Percentiles rank a stretch among this genome's conserved stretches.
These are phyloP conservation scores for Fistularia tabacaria DNA, from an alignment of 2,797 vertebrate species.

Conservation along the genomic window DNA sequence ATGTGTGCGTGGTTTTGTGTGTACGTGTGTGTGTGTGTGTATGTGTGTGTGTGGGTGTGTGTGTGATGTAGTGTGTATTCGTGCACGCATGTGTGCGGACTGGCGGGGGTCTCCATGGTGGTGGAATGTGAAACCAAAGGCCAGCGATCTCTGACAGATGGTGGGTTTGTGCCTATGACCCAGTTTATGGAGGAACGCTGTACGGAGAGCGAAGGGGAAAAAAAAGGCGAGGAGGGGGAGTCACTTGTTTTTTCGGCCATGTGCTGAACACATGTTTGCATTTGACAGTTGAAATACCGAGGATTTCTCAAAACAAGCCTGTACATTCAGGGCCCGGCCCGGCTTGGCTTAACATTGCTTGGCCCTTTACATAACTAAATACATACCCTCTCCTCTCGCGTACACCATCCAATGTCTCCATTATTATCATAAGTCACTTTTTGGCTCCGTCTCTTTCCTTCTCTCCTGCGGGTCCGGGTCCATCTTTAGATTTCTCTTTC, in stretches of 20 bases:
- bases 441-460: constrained; percentile 16
- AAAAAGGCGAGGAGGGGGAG: constrained; percentile 22
- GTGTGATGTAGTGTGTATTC: constrained; percentile 10
- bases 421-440: constrained; percentile 40
- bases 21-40: constrained; percentile 18
- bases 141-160: constrained; percentile 66
- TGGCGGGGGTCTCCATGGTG: constrained; percentile 44
- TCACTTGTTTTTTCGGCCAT: constrained; percentile 60
- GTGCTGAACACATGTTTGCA: constrained; percentile 71
- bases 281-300: constrained; percentile 64
- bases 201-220: constrained; percentile 11
- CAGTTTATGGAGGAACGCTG: constrained; percentile 57
- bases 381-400: constrained; percentile 25
- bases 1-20: constrained; percentile 7
- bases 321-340: constrained; percentile 38
- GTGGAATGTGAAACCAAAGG: constrained; percentile 73
- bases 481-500: constrained; percentile 5
- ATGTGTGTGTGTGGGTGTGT: constrained; percentile 6
- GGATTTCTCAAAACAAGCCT: constrained; percentile 67
- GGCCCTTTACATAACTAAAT: constrained; percentile 69
- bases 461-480: constrained; percentile 5
- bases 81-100: constrained; percentile 28
- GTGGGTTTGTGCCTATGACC: constrained; percentile 68
- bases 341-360: constrained; percentile 31
- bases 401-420: constrained; percentile 35